Evolutionary conservation across 2,797 vertebrate genomes (phyloP), one percentile per base, ranked within the genome.

Genomic region (Silurus lanzhouensis): DNA sequence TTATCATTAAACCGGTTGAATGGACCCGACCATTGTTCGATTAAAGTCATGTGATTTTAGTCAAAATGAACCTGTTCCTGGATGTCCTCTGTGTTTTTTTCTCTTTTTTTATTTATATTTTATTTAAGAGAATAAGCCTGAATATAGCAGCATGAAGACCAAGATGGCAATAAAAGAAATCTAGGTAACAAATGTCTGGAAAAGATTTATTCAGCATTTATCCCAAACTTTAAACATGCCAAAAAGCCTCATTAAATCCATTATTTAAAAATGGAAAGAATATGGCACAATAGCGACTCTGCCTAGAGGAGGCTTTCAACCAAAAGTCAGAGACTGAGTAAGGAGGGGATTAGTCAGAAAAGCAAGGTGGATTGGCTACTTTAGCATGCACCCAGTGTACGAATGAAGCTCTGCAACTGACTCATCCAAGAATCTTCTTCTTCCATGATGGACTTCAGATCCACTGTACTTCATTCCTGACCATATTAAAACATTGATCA

Each of bases 351-450:
- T 77, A 58, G 17, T 58, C 27, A 58, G 52, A 58, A 27, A 58
- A 38, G 55, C 75, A 58, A 20, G 27, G 25, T 77, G 75, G 55
- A 31, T 77, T 31, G 17, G 27, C 55, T 38, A 31, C 55, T 77
- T 0, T 27, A 55, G 3, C 72, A 75, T 17, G 0, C 2, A n/a
- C 22, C 22, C 1, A 22, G 38, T 71, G 44, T 72, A 20, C 46
- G 70, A 72, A n/a, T 25, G 13, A 46, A 25, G 48, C 14, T 55
- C n/a, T 27, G 48, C 13, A 55, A 17, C 25, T 85, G 81, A 81
- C 83, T 52, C 79, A 60, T 57, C 76, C 71, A 74, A 17, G 58
- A 44, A 76, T 76, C 67, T 88, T 83, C 80, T 88, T 66, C n/a
- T 46, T 9, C 46, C 5, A 25, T 5, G 22, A 74, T 15, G 46